Evolutionary conservation across 2,888 invertebrate species (phyloP), one percentile per base, ranked within the genome.

Genomic region (Eumerus sabulonum): DNA sequence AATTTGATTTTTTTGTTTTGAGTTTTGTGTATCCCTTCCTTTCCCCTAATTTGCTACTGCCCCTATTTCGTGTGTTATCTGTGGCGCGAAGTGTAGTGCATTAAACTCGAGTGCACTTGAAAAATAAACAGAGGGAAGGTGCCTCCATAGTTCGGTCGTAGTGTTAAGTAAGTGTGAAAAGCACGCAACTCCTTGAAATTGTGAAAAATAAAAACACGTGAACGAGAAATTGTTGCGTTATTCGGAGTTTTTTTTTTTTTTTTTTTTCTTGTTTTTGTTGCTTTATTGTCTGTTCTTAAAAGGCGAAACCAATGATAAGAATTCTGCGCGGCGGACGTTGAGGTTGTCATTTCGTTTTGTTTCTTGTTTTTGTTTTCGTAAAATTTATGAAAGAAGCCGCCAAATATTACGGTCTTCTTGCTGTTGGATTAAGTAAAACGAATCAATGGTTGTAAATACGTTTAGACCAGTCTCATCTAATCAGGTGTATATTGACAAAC

Each of bases 51-150:
- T 27, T 27, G 3, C 27, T 7, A 27, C 27, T 27, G 27, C 18
- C 11, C 11, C 14, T 57, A n/a, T 19, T 18, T 60, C 27, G 27
- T 53, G 63, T 56, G 44, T 76, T 76, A 77, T 72, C 72, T 72
- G 66, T 67, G 50, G 51, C 56, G 51, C 56, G 48, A 16, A 19
- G 53, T 60, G 48, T 47, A 56, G 76, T 77, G 76, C 72, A 77
- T 62, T 77, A 72, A 60, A 77, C 72, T 67, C 57, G 19, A 51
- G 44, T 77, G 76, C 76, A 72, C 62, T 72, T 77, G 62, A 71
- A 53, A 51, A 62, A 76, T 47, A 71, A 67, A 44, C n/a, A 12
- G 1, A 44, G n/a, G 14, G 4, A 44, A 44, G 13, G 42, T 44
- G 42, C 2, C 27, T 27, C 27, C 27, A 27, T n/a, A n/a, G n/a